Percentiles rank a stretch among this genome's conserved stretches.
Conservation (phyloP, 2,113 vertebrate genomes). For the Hippocampus abdominalis region DNA sequence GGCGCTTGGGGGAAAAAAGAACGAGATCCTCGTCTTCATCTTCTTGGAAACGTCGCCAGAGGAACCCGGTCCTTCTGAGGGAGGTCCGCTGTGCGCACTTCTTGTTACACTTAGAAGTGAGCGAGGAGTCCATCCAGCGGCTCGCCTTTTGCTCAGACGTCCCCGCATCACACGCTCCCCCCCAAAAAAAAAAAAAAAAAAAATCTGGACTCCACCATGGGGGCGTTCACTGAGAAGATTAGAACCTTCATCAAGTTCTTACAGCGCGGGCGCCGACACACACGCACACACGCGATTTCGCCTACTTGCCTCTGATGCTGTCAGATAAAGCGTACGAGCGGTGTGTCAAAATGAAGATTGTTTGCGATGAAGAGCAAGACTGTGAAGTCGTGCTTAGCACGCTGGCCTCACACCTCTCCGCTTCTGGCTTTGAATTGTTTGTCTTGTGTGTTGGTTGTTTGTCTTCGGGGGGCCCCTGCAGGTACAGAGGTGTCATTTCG, state of each 20-base stretch:
- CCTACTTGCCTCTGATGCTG: too few relatives aligned
- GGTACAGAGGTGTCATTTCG: too few relatives aligned
- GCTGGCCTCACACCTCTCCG: too few relatives aligned
- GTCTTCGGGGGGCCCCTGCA: too few relatives aligned
- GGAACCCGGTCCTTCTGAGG: neutral
- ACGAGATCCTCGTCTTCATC: neutral
- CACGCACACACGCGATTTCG: neutral
- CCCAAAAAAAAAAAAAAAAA: too few relatives aligned
- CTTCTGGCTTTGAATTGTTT: too few relatives aligned
- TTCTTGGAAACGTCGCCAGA: neutral
- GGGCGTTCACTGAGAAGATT: conserved; percentile 52
- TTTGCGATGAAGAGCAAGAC: neutral
- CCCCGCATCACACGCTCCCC: conserved; percentile 9
- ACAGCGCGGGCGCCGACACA: conserved; percentile 13
- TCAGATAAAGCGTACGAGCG: neutral
- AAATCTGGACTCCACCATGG: conserved; percentile 31
- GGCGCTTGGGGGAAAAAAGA: neutral
- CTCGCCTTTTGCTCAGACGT: neutral
- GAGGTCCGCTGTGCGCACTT: neutral
- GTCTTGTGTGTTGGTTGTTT: too few relatives aligned
- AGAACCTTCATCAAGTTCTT: conserved; percentile 22
- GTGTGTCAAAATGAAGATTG: neutral
- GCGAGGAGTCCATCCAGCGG: neutral
- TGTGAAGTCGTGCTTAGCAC: neutral
- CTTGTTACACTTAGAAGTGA: conserved; percentile 12